These are phyloP conservation scores for Drosophila insularis DNA, from an alignment of 1,140 invertebrate genomes.

Conservation along the genomic window DNA sequence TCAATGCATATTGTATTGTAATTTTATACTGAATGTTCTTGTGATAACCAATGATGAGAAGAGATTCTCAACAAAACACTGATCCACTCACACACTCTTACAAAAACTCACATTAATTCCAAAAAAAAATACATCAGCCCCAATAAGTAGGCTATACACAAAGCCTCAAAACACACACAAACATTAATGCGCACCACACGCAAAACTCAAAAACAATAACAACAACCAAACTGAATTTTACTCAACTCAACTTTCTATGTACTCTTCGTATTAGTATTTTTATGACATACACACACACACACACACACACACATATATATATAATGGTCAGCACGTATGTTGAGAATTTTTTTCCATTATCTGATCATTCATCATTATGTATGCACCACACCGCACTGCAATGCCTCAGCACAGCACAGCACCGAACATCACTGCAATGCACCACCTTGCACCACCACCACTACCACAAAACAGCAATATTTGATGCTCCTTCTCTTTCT, in stretches of 20 bases:
- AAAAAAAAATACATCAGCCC: not conserved
- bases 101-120: conserved; percentile 2
- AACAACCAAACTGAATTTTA: not conserved
- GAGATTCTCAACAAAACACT: conserved; percentile 40
- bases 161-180: not conserved
- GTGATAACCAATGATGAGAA: conserved; percentile 67
- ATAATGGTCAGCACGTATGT: conserved; percentile 12
- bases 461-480: conserved; percentile 10
- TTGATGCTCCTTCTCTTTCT: not conserved
- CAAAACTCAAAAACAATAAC: not conserved
- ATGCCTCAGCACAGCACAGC: not conserved
- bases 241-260: conserved; percentile 5
- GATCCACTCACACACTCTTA: conserved; percentile 11
- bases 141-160: conserved; percentile 2
- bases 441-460: conserved; percentile 14
- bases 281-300: not conserved
- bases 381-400: not conserved
- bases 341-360: conserved; percentile 4
- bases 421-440: conserved; percentile 32
- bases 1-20: conserved; percentile 80
- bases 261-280: not conserved
- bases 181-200: conserved; percentile 3
- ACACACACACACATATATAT: not conserved
- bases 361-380: conserved; percentile 19
- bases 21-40: conserved; percentile 75